phyloP scores from a whole-genome alignment of 2,113 vertebrate genomes.

The Lagenorhynchus albirostris region DNA sequence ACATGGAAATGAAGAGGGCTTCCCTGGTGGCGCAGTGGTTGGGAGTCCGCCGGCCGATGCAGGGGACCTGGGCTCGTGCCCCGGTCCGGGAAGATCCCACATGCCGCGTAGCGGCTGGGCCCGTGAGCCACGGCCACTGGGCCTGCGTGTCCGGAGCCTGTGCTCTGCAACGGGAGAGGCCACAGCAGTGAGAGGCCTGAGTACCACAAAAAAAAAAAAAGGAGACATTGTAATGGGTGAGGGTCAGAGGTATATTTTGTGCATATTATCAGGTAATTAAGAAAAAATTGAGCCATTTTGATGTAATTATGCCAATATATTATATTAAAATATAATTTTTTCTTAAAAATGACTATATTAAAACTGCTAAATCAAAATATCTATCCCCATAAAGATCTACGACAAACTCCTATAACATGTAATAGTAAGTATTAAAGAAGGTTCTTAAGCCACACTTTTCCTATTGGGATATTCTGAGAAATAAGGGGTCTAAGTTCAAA shows the following conservation, averaged over 20 bases:
- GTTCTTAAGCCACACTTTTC: not conserved
- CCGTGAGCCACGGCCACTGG: no score
- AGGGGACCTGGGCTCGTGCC: no score
- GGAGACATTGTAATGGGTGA: not conserved
- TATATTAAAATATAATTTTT: not conserved
- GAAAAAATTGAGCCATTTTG: not conserved
- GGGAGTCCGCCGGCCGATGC: no score
- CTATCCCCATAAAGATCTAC: not conserved
- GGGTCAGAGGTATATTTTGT: not conserved
- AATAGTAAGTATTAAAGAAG: not conserved
- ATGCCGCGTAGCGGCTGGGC: no score
- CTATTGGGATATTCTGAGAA: not conserved
- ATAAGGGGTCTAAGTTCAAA: not conserved
- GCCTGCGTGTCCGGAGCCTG: no score
- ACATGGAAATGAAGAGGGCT: not conserved
- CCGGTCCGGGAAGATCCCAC: no score
- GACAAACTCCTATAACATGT: not conserved
- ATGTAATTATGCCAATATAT: not conserved
- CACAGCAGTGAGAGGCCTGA: no score
- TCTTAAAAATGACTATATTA: not conserved
- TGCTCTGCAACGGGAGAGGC: no score
- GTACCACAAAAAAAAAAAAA: not conserved
- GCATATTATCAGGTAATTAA: not conserved
- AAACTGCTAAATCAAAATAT: not conserved
- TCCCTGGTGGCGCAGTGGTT: no score